Evolutionary conservation across 64 coral and sea anemone genomes (phyloP), one percentile per base, ranked within the genome.

Genomic region (Porites australiensis): DNA sequence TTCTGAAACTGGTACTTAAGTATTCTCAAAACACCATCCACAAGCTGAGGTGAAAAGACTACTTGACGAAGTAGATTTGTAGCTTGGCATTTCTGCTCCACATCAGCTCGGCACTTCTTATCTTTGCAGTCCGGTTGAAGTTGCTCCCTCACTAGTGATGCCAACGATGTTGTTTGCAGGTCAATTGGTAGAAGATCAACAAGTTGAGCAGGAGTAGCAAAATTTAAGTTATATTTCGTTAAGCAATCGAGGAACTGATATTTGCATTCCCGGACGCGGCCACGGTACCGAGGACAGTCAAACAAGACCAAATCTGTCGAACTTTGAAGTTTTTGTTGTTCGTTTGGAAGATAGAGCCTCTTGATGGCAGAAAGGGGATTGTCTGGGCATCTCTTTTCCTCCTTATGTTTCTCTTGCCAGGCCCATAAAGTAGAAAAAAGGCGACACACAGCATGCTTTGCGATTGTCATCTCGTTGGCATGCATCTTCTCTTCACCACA

Each of bases 21-120:
- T 9, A 98, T 89, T 46, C 96, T 89, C 2, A 89, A 27, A 62
- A 98, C 86, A 2, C 89, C 96, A 90, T 92, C 77, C 8, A 74
- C 85, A 68, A 98, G 74, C 49, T 93, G 18, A 47, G 67, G 63
- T 11, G 87, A 98, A n/a, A 73, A 44, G 16, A 98, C 19, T 46
- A 98, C 19, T 15, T 60, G 53, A 18, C 86, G 67, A 18, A 95
- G 58, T 8, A 57, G 71, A 48, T 95, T 86, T 12, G 92, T 67
- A 49, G n/a, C 57, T 45, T 89, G 51, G 51, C 96, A 98, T 8
- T 37, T 92, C 21, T 58, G 64, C 11, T 89, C 89, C 8, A 15
- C 20, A 52, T 79, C 89, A 44, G 72, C 77, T 0, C 48, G 49
- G 58, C 96, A 98, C 15, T 79, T 71, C 64, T 89, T 92, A 12